These are phyloP conservation scores for Garrulus glandarius DNA, from an alignment of 2,797 vertebrate species.

Conservation along the genomic window DNA sequence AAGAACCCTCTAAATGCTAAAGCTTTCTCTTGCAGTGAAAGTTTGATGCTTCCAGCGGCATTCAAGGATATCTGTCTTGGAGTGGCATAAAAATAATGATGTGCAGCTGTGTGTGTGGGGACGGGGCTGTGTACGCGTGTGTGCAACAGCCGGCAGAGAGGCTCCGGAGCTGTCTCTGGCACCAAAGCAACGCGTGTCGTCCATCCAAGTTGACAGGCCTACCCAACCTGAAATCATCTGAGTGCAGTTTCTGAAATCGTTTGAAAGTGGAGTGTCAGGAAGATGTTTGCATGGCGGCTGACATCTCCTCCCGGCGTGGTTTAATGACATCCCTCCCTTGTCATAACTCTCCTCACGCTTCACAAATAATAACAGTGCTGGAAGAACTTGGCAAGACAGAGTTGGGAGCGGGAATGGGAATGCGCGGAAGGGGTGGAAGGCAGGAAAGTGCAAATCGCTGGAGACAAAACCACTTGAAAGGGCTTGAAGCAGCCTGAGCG, in stretches of 20 bases:
- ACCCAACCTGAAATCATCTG: slow-evolving; percentile 75
- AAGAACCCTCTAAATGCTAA: slow-evolving; percentile 51
- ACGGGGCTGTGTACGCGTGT: neutral
- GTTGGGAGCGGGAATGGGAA: neutral
- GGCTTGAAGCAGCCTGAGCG: neutral
- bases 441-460: neutral
- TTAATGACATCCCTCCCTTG: slow-evolving; percentile 71
- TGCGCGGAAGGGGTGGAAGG: neutral
- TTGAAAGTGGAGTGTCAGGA: slow-evolving; percentile 75
- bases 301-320: slow-evolving; percentile 70
- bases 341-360: slow-evolving; percentile 61
- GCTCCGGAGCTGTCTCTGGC: slow-evolving; percentile 28
- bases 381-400: slow-evolving; percentile 26
- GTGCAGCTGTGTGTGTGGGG: neutral
- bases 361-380: slow-evolving; percentile 50
- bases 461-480: slow-evolving; percentile 31
- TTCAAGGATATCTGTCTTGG: slow-evolving; percentile 24
- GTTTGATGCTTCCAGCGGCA: neutral
- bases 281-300: slow-evolving; percentile 68
- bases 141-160: neutral
- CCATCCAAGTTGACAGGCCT: slow-evolving; percentile 71
- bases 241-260: slow-evolving; percentile 70
- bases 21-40: slow-evolving; percentile 29
- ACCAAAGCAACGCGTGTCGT: neutral
- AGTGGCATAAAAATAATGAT: slow-evolving; percentile 55